Conservation (phyloP, 2,888 invertebrate genomes). For the Heterodera filipjevi region DNA sequence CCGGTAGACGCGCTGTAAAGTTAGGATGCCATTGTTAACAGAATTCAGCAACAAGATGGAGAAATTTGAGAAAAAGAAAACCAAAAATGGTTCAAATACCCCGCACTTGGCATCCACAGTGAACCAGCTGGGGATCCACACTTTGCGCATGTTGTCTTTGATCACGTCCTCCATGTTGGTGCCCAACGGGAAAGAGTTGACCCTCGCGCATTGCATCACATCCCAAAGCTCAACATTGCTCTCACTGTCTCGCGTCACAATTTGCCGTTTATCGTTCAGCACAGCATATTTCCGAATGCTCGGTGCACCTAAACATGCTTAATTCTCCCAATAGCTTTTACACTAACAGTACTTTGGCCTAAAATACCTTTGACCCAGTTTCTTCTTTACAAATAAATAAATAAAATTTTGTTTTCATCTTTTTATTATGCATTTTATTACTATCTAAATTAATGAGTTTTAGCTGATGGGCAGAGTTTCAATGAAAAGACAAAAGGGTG, state of each 20-base stretch:
- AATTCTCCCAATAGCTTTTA: neutral
- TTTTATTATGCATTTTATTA: no score
- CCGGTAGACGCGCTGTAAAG: no score
- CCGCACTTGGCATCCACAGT: conserved; percentile 97
- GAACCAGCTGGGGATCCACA: conserved; percentile 98
- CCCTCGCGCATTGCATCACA: conserved; percentile 70
- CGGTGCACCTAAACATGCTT: conserved; percentile 76
- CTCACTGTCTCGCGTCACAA: conserved; percentile 91
- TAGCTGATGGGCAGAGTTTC: no score
- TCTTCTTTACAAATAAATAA: no score
- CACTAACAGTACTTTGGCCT: no score
- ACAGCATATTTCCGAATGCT: conserved; percentile 89
- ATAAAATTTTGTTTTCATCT: no score
- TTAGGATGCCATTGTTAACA: no score
- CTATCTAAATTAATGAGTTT: no score
- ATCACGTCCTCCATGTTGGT: conserved; percentile 78
- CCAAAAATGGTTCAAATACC: conserved; percentile 71
- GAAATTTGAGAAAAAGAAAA: no score
- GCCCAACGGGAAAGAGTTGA: conserved; percentile 78
- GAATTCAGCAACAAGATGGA: no score
- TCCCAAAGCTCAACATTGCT: conserved; percentile 88
- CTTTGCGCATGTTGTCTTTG: conserved; percentile 85
- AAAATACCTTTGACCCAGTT: no score
- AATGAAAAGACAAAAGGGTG: no score
- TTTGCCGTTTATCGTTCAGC: conserved; percentile 91